phyloP scores from a whole-genome alignment of 2,797 vertebrate species.

The Rhinichthys osculus region DNA sequence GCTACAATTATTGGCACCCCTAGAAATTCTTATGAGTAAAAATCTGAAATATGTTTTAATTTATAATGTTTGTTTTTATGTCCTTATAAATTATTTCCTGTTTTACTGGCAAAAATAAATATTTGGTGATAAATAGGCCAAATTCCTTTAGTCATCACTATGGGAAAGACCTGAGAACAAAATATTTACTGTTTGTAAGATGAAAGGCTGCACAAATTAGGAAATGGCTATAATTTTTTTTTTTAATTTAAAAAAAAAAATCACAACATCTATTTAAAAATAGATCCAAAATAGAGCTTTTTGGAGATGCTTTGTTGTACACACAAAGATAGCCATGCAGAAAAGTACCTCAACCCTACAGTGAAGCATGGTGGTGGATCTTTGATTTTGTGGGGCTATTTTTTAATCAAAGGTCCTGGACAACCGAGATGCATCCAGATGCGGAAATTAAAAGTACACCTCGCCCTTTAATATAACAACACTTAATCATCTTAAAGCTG shows the following conservation, averaged over 20 bases:
- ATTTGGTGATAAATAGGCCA: not conserved
- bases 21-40: not conserved
- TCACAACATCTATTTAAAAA: not conserved
- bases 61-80: too few relatives aligned
- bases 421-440: not conserved
- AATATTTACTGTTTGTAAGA: not conserved
- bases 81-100: too few relatives aligned
- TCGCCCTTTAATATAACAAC: too few relatives aligned
- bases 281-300: not conserved
- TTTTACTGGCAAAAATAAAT: not conserved
- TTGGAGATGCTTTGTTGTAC: not conserved
- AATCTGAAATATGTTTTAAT: slow-evolving; percentile 3
- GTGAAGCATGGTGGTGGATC: not conserved
- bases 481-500: too few relatives aligned
- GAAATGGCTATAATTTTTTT: not conserved
- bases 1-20: too few relatives aligned
- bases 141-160: not conserved
- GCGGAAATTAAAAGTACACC: too few relatives aligned
- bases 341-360: not conserved
- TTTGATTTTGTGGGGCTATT: not conserved
- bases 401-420: not conserved
- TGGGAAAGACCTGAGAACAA: not conserved
- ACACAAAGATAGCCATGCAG: not conserved
- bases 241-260: not conserved
- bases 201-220: not conserved